Base-by-base conservation (phyloP, 1,140 invertebrate species). In the Hormaphis cornu region DNA sequence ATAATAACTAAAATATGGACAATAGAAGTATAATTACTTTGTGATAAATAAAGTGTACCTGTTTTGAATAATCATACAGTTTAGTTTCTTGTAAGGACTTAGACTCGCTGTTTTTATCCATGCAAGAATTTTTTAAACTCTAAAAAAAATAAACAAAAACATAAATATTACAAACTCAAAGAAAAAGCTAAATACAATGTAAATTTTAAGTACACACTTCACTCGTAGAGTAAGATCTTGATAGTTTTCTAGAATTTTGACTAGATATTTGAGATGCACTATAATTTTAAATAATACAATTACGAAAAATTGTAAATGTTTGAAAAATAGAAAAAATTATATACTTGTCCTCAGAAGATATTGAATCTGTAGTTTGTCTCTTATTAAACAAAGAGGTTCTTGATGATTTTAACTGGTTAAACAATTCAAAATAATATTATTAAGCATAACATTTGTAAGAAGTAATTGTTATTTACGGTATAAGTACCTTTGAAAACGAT, bases 291-390 rank as follows among this genome's bases (percentile, higher is more conserved):
- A 26, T n/a, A n/a, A n/a, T n/a, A n/a, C n/a, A n/a, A n/a, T n/a
- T n/a, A n/a, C n/a, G n/a, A n/a, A n/a, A n/a, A n/a, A n/a, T n/a
- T 40, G 14, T 37, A 30, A 30, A 58, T 24, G 12, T 33, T 40
- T 40, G n/a, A 24, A 24, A 3, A 40, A 56, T 14, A 35, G 40
- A 1, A 40, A 35, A 12, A 52, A 14, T 24, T 48, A 35, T 24
- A 54, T 71, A 71, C 70, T 16, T 53, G 74, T 95, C 91, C 33
- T 93, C 90, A 76, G 94, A 90, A 53, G 90, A 93, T 52, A 90
- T 92, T 80, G 95, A 93, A 82, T 95, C 92, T 16, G 87, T 87
- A 69, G 91, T 82, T 79, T 94, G 89, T 69, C 90, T 86, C 71
- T 89, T 83, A 2, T 90, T 92, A 90, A 93, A 93, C 73, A 93